Base-by-base conservation (phyloP, 2,888 invertebrate species). In the Dicycla oo region DNA sequence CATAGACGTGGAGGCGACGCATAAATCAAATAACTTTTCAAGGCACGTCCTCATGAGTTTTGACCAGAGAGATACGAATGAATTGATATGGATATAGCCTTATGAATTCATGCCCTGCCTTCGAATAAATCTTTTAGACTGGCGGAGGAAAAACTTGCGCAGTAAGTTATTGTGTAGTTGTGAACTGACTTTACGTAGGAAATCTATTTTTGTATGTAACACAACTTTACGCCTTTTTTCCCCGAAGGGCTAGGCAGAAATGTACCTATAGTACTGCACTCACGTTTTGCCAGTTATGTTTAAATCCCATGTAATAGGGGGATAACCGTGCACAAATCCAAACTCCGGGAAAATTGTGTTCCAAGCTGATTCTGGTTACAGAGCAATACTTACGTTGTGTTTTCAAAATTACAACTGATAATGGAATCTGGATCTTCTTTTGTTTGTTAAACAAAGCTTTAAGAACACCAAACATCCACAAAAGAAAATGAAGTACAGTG, bases 1-100 rank as follows among this genome's bases (percentile, higher is more conserved):
- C 69, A 81, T 77, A 84, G 87, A 85, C 87, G 67, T 45, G 69
- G 45, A 80, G 86, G 82, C 82, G 83, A 72, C 84, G 80, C 81
- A 89, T 89, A 89, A 89, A 89, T 89, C 89, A 89, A 86, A 87
- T 88, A 89, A 89, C 87, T 89, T 88, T 87, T 86, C 86, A 85
- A 82, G 75, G 69, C 88, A 87, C 81, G 88, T 84, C 75, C 75
- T 80, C 67, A 63, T 70, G 83, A 83, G 80, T 82, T 82, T 77
- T 85, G 80, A 73, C 76, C 76, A 76, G 34, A 78, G 84, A 84
- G 72, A 76, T 78, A 77, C 73, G 78, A 85, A 81, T 76, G 71
- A 81, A 78, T 83, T 78, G 81, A 83, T 85, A 83, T 77, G 75
- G 38, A 84, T 69, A 82, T 64, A 69, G 38, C 69, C 62, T 83